Conservation (phyloP, 2,113 vertebrate genomes). For the Boleophthalmus pectinirostris region DNA sequence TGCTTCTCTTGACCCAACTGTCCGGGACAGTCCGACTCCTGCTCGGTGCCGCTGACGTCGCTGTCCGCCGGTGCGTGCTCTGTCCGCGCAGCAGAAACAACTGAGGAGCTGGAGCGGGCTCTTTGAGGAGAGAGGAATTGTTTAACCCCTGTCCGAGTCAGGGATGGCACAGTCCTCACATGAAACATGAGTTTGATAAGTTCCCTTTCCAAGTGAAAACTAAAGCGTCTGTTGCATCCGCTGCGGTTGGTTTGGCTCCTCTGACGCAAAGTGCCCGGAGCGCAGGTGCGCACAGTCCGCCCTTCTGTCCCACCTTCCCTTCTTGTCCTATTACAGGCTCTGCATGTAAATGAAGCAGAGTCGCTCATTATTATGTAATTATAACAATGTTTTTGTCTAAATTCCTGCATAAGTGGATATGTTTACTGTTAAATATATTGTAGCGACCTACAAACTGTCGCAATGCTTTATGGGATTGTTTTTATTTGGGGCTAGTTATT, state of each 20-base stretch:
- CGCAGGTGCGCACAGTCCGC: background rate
- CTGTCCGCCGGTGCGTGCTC: constrained; percentile 1
- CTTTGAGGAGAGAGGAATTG: constrained; percentile 18
- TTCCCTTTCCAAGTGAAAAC: background rate
- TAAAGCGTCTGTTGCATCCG: background rate
- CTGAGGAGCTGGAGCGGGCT: constrained; percentile 19
- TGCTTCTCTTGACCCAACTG: constrained; percentile 20
- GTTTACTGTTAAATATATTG: too few relatives aligned
- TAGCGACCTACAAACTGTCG: too few relatives aligned
- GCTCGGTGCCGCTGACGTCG: constrained; percentile 7
- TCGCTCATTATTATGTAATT: too few relatives aligned
- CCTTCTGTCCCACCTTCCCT: background rate
- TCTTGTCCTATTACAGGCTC: background rate
- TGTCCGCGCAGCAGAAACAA: constrained; percentile 12
- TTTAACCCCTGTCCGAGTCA: constrained; percentile 21
- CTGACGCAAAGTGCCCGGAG: background rate
- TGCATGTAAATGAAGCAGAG: background rate
- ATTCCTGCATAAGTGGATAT: background rate
- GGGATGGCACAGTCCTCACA: constrained; percentile 20
- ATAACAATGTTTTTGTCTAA: background rate
- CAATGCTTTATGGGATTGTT: too few relatives aligned
- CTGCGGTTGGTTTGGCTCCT: background rate
- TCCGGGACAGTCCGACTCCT: constrained; percentile 5
- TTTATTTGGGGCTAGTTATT: too few relatives aligned
- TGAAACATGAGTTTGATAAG: constrained; percentile 47